Base-by-base conservation (phyloP, 2,888 invertebrate genomes). In the Volucella bombylans region DNA sequence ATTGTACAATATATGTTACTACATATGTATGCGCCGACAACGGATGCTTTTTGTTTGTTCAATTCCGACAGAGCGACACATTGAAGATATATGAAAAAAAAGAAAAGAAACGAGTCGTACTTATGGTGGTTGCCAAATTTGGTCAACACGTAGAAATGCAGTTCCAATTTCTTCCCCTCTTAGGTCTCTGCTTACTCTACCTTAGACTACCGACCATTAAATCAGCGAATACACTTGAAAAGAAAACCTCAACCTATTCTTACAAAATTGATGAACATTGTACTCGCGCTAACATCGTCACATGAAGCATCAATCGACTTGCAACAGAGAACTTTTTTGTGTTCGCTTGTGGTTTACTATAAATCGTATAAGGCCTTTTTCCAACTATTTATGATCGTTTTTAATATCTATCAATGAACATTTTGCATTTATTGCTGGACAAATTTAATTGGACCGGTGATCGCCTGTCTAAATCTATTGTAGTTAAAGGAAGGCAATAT, bases 91-190 rank as follows among this genome's bases (percentile, higher is more conserved):
- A 31, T 31, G 2, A 9, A n/a, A n/a, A n/a, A 38, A 11, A 52
- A 31, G 39, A 69, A 62, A 64, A 78, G 41, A 43, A 31, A 31
- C 15, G 49, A 55, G 31, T n/a, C 41, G 41, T 55, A 49, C 77
- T 77, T 77, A 65, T 72, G 79, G 79, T 79, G 72, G 65, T 52
- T 31, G 43, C 79, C 79, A 79, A 79, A 79, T 67, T 79, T 79
- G 79, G 79, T 72, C 71, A 79, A 65, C 38, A 39, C 72, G 61
- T 65, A 78, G 78, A 71, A 71, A 78, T 78, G 71, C 64, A 65
- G 77, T 69, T 57, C 50, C 15, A 62, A 41, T 62, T 62, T 57
- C 59, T 71, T 57, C 45, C 65, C 47, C 55, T 39, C 47, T 14
- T 38, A n/a, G 12, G 15, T 45, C 47, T 50, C 18, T 50, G 39